Conservation (phyloP, 2,113 vertebrate genomes). For the Mastomys natalensis region DNA sequence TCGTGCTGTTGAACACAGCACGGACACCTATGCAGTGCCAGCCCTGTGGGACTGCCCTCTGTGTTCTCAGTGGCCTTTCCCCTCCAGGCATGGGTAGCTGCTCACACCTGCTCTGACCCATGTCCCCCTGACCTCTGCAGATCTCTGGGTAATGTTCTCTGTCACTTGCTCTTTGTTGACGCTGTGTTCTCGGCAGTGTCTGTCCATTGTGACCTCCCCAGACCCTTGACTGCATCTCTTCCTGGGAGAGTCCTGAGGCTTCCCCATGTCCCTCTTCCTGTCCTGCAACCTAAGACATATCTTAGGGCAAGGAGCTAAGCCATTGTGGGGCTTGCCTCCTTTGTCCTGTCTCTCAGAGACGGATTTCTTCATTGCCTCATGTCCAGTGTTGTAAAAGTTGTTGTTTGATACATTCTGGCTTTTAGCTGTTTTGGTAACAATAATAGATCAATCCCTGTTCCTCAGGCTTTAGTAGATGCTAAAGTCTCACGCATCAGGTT, state of each 20-base stretch:
- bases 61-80: background rate
- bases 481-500: background rate
- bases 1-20: background rate
- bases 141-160: background rate
- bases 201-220: background rate
- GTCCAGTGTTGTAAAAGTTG: background rate
- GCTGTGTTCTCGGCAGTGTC: background rate
- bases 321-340: background rate
- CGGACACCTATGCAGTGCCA: background rate
- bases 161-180: background rate
- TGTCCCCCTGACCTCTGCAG: background rate
- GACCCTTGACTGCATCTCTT: background rate
- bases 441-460: background rate
- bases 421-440: background rate
- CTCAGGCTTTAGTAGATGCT: background rate
- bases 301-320: background rate
- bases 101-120: background rate
- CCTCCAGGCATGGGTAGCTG: background rate
- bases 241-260: background rate
- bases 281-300: background rate
- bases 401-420: background rate
- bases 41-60: background rate
- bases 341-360: background rate
- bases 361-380: background rate
- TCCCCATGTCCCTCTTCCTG: background rate